Evolutionary conservation across 2,888 invertebrate genomes (phyloP).

Genomic region (Sesia bembeciformis): DNA sequence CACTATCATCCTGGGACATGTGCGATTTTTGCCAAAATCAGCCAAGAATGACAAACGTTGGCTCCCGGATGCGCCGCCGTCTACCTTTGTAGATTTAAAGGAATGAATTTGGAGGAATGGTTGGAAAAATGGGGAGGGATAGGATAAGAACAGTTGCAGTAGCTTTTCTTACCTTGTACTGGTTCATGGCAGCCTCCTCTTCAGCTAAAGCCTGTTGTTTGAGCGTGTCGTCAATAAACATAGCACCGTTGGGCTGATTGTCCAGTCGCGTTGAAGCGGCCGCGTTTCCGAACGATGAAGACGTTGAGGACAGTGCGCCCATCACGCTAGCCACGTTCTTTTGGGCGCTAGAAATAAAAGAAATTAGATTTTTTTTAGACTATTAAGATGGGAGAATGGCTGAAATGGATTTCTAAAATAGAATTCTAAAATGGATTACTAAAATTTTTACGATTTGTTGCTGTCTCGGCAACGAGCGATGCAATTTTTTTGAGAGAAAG

Average conservation of each 20-base stretch:
- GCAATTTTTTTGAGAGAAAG: too few species aligned
- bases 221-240: conserved; percentile 86
- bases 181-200: conserved; percentile 96
- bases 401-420: too few species aligned
- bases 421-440: too few species aligned
- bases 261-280: conserved; percentile 83
- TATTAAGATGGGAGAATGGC: not conserved
- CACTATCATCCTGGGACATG: not conserved
- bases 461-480: too few species aligned
- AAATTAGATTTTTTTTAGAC: not conserved
- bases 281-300: conserved; percentile 89
- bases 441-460: too few species aligned
- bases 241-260: conserved; percentile 76
- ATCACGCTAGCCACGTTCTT: conserved; percentile 93
- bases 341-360: conserved; percentile 77
- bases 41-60: not conserved
- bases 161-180: conserved; percentile 84
- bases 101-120: not conserved
- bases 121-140: too few species aligned
- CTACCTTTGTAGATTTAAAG: not conserved
- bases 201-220: conserved; percentile 93
- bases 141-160: too few species aligned
- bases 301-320: conserved; percentile 90
- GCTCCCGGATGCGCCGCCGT: not conserved
- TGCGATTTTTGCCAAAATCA: not conserved